A percentile compares a stretch with the other conserved stretches of the same genome.
Conservation (phyloP, 64 coral and sea anemone genomes). For the Montipora cactus region DNA sequence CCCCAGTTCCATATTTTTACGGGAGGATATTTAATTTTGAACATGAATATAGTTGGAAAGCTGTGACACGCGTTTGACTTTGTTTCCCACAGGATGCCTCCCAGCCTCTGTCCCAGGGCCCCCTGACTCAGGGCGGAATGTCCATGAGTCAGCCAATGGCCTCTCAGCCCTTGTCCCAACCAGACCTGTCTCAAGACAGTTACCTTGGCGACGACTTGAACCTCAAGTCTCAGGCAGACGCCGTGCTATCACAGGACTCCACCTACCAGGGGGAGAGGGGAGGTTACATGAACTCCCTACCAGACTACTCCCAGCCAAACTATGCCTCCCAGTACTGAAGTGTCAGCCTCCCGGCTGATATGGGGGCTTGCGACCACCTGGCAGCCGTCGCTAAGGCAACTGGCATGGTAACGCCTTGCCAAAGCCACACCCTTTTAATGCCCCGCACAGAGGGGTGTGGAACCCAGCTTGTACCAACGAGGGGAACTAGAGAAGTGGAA, state of each 20-base stretch:
- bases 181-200: constrained; percentile 99
- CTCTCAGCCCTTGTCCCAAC: constrained; percentile 97
- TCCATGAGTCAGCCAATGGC: constrained; percentile 99
- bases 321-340: constrained; percentile 97
- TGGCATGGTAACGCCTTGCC: constrained; percentile 39
- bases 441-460: constrained; percentile 46
- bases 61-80: too few relatives aligned
- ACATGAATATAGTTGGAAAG: too few relatives aligned
- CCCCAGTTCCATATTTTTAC: too few relatives aligned
- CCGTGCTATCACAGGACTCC: constrained; percentile 97
- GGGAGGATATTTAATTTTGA: too few relatives aligned
- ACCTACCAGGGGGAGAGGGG: constrained; percentile 98
- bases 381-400: constrained; percentile 45
- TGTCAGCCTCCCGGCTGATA: constrained; percentile 30
- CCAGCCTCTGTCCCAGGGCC: constrained; percentile 97
- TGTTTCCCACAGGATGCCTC: constrained; percentile 81
- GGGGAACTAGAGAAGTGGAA: neutral
- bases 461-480: neutral
- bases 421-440: constrained; percentile 38
- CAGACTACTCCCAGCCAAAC: constrained; percentile 99
- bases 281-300: constrained; percentile 97
- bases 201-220: constrained; percentile 99
- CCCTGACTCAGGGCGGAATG: constrained; percentile 95
- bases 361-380: constrained; percentile 67
- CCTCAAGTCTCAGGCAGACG: constrained; percentile 99